Conservation (phyloP, 2,797 vertebrate genomes). For the Saxicola maurus region DNA sequence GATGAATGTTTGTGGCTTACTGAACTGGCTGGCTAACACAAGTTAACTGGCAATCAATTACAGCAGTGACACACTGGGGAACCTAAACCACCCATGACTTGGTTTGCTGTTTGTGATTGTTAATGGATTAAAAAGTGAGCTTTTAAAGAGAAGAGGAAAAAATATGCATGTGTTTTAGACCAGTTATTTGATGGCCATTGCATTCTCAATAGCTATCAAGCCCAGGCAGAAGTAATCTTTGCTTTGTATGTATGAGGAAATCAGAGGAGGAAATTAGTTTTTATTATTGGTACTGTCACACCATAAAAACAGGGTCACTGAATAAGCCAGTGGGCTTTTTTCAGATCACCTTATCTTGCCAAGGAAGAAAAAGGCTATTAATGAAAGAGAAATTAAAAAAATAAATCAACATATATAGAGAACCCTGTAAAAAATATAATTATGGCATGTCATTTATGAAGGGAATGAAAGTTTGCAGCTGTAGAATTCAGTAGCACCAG, state of each 20-base stretch:
- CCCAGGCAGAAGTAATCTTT: neutral
- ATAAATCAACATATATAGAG: conserved; percentile 31
- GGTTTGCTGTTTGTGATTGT: neutral
- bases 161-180: neutral
- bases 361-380: conserved; percentile 34
- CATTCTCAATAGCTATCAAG: neutral
- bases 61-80: neutral
- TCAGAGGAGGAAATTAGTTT: conserved; percentile 38
- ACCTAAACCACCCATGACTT: neutral
- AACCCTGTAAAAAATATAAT: conserved; percentile 39
- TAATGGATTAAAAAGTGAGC: conserved; percentile 12
- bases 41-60: conserved; percentile 39
- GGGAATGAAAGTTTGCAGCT: conserved; percentile 34
- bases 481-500: neutral
- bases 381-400: conserved; percentile 50
- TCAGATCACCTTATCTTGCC: conserved; percentile 17
- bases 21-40: conserved; percentile 38
- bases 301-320: neutral
- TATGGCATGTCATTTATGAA: conserved; percentile 21
- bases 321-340: conserved; percentile 22
- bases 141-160: neutral
- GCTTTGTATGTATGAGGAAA: conserved; percentile 1
- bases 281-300: conserved; percentile 18
- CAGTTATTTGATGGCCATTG: neutral
- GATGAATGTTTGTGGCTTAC: conserved; percentile 34